Evolutionary conservation across 2,888 invertebrate species (phyloP), one percentile per base, ranked within the genome.

Genomic region (Sesia bembeciformis): DNA sequence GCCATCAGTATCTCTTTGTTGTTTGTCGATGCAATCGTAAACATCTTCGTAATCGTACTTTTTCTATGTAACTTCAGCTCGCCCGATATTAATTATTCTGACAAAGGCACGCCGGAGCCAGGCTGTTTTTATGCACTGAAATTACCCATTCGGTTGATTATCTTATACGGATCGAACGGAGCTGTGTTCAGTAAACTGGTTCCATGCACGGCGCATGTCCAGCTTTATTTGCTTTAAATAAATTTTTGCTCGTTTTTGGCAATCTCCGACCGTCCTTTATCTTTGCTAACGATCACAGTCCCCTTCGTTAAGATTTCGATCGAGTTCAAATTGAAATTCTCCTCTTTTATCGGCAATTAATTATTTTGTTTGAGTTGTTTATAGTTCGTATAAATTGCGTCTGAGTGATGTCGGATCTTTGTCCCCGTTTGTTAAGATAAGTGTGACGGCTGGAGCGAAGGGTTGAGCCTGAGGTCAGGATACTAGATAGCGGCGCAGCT

Each of bases 171-270:
- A 75, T 78, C 79, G 78, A 70, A 70, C 75, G 72, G 67, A 65
- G 67, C 72, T 64, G 59, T 60, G 67, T 66, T 70, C 71, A 66
- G 65, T 62, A 62, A 82, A 85, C 85, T 66, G 81, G 86, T 86
- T 83, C 72, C 70, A 59, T 67, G 63, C 68, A 64, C 72, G 70
- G 74, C 80, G 80, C 83, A 78, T 72, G 81, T 77, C 72, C 76
- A 77, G 71, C 80, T 88, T 86, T 87, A 84, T 89, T 89, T 88
- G 84, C 77, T 87, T 86, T 87, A 80, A 76, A 78, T 71, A 73
- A 41, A 79, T 76, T 84, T 85, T 88, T 89, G 82, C 79, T 86
- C 78, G 74, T 84, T 81, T 89, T 88, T 84, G 82, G 84, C 85
- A 83, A 86, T 83, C 81, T 77, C 70, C 64, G 56, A 61, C 60